Percentiles rank a stretch among this genome's conserved stretches.
Conservation (phyloP, 2,113 vertebrate species). For the human region GRCh38 chr11:43665001-43665500, state of each 20-base stretch:
- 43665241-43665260: not conserved
- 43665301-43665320: too few species aligned
- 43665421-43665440: too few species aligned
- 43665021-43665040: not conserved
- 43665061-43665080: not conserved
- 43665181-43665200: not conserved
- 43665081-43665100: not conserved
- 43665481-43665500: too few species aligned
- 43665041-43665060: not conserved
- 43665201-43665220: not conserved
- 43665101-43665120: not conserved
- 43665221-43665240: not conserved
- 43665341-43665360: too few species aligned
- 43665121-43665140: not conserved
- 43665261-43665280: too few species aligned
- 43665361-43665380: too few species aligned
- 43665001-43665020: not conserved
- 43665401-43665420: too few species aligned
- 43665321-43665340: too few species aligned
- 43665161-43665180: not conserved
- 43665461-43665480: too few species aligned
- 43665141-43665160: not conserved
- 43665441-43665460: too few species aligned
- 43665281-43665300: too few species aligned
- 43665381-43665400: too few species aligned